Evolutionary conservation across 2,888 invertebrate genomes (phyloP).

Genomic region (Exephanes ischioxanthus): DNA sequence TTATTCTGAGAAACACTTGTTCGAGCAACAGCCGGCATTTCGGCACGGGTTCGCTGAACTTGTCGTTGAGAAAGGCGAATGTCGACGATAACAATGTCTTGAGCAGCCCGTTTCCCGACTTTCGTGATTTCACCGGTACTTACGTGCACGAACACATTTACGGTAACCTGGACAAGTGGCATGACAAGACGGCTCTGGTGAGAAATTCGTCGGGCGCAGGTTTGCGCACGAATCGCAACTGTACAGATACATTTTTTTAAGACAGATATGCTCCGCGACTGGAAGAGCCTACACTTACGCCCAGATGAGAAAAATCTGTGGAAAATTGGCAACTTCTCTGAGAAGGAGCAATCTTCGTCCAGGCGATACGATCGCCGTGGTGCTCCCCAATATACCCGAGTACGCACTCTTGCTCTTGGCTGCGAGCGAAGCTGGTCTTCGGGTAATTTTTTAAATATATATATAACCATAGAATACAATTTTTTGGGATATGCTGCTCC

Average conservation of each 20-base stretch:
- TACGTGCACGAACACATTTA: conserved; percentile 87
- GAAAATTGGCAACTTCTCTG: conserved; percentile 78
- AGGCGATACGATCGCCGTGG: conserved; percentile 79
- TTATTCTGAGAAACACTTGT: background rate
- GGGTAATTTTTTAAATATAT: conserved; percentile 67
- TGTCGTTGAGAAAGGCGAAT: conserved; percentile 23
- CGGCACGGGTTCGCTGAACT: background rate
- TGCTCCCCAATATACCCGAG: conserved; percentile 82
- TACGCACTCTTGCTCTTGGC: conserved; percentile 75
- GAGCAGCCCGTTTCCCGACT: conserved; percentile 62
- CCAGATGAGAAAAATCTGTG: conserved; percentile 73
- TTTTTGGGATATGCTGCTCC: no score
- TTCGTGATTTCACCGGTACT: conserved; percentile 54
- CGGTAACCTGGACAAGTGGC: conserved; percentile 88
- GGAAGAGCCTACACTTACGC: conserved; percentile 79
- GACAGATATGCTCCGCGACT: conserved; percentile 76
- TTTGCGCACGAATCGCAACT: background rate
- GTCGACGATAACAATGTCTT: conserved; percentile 67
- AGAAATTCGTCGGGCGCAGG: conserved; percentile 69
- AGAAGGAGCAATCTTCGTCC: conserved; percentile 76
- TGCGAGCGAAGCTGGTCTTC: conserved; percentile 74
- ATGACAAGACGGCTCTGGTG: conserved; percentile 88
- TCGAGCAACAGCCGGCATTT: background rate
- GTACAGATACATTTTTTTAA: background rate
- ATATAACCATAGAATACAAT: no score